Conservation (phyloP, 2,113 vertebrate genomes). For the Grus americana region DNA sequence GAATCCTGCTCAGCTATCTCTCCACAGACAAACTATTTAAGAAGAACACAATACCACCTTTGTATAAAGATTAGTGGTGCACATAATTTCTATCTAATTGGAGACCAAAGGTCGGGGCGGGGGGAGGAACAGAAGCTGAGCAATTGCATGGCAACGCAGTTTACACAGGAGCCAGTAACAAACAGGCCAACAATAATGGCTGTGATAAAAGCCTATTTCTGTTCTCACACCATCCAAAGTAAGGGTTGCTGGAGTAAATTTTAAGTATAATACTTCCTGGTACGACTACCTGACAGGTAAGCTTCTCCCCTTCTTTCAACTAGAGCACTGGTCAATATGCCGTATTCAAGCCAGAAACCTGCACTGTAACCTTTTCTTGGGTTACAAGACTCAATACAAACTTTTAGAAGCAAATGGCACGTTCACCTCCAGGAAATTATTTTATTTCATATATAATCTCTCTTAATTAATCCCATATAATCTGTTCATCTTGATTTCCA, state of each 20-base stretch:
- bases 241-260: not conserved
- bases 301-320: not conserved
- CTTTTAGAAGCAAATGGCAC: not conserved
- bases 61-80: not conserved
- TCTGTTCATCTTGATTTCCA: not conserved
- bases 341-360: not conserved
- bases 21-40: not conserved
- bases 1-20: not conserved
- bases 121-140: not conserved
- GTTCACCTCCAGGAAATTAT: not conserved
- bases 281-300: not conserved
- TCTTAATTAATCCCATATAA: not conserved
- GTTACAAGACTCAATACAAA: not conserved
- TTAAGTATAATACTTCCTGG: not conserved
- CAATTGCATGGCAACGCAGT: fast-evolving
- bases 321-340: not conserved
- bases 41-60: not conserved
- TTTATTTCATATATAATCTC: not conserved
- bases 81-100: not conserved
- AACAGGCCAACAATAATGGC: not conserved
- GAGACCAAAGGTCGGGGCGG: not conserved
- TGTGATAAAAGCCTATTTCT: not conserved
- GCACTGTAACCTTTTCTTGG: not conserved
- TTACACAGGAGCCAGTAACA: not conserved
- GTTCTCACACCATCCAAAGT: not conserved